Base-by-base conservation (phyloP, 2,888 invertebrate genomes). In the Neoascia interrupta region DNA sequence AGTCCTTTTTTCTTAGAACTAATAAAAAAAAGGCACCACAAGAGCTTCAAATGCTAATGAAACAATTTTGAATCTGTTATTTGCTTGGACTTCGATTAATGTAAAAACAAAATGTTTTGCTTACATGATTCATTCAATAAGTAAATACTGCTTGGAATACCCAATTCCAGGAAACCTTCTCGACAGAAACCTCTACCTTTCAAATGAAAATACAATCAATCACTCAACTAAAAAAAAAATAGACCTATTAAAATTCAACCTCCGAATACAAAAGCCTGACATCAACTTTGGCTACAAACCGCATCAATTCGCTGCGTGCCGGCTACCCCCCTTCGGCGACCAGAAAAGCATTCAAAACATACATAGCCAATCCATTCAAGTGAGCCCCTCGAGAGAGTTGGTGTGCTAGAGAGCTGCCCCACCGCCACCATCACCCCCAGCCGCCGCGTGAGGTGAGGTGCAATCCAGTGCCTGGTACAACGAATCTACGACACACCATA, bases 401-500 rank as follows among this genome's bases (percentile, higher is more conserved):
- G n/a, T n/a, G n/a, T n/a, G n/a, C n/a, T n/a, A n/a, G n/a, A n/a
- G n/a, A n/a, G n/a, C n/a, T n/a, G n/a, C n/a, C n/a, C n/a, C 19
- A 21, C 37, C 8, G 26, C 16, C 10, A 10, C 21, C 28, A 31
- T 13, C 39, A n/a, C 5, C 11, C 23, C 5, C 8, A 16, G 19
- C 18, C n/a, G 3, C 8, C 8, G 18, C 8, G 26, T 11, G 37
- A 21, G 36, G 53, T 63, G 45, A 58, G 58, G 75, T 64, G 75
- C 75, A 70, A 53, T 28, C 58, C 70, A 41, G 75, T 76, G 53
- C 70, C 75, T 76, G 75, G 75, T 58, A 75, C 75, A 60, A 41
- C 69, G 18, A 51, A 58, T 69, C 49, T 58, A 43, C 69, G 69
- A 60, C 51, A 56, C 43, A 56, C 39, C 49, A 58, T 69, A 69